Conservation (phyloP, 2,113 vertebrate species). For the Periophthalmus modestus region DNA sequence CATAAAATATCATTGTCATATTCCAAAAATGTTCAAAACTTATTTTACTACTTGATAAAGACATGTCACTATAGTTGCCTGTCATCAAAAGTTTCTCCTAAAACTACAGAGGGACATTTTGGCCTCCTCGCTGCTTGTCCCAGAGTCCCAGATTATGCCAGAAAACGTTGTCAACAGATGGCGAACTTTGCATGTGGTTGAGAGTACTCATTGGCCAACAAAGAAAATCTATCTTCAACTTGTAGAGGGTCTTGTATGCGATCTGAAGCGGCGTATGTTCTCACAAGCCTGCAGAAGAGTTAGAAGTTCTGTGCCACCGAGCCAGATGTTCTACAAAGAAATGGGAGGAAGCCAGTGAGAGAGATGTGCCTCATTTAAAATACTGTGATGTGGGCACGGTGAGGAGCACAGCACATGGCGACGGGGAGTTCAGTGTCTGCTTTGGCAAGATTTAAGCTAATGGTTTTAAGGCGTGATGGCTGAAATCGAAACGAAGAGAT, state of each 20-base stretch:
- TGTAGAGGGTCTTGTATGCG: conserved; percentile 44
- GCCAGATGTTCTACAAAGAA: conserved; percentile 65
- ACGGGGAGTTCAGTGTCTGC: conserved; percentile 39
- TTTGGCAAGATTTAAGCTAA: conserved; percentile 44
- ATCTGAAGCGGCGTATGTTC: conserved; percentile 37
- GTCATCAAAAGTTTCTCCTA: neutral
- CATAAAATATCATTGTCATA: too few relatives aligned
- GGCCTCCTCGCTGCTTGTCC: neutral
- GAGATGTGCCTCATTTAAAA: conserved; percentile 52
- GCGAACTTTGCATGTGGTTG: conserved; percentile 25
- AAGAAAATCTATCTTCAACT: conserved; percentile 21
- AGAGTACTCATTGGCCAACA: conserved; percentile 35
- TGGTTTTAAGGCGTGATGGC: conserved; percentile 45
- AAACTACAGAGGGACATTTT: neutral
- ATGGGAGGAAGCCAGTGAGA: conserved; percentile 28
- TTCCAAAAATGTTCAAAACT: neutral
- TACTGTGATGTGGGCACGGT: conserved; percentile 63
- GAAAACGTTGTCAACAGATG: conserved; percentile 50
- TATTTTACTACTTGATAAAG: neutral
- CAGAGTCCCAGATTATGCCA: neutral
- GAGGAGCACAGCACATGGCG: conserved; percentile 46
- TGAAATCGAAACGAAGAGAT: conserved; percentile 57
- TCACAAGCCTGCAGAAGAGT: conserved; percentile 60
- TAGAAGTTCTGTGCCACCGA: conserved; percentile 48
- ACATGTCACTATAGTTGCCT: neutral